Conservation (phyloP, 2,888 invertebrate species). For the Drosophila kanekoi region DNA sequence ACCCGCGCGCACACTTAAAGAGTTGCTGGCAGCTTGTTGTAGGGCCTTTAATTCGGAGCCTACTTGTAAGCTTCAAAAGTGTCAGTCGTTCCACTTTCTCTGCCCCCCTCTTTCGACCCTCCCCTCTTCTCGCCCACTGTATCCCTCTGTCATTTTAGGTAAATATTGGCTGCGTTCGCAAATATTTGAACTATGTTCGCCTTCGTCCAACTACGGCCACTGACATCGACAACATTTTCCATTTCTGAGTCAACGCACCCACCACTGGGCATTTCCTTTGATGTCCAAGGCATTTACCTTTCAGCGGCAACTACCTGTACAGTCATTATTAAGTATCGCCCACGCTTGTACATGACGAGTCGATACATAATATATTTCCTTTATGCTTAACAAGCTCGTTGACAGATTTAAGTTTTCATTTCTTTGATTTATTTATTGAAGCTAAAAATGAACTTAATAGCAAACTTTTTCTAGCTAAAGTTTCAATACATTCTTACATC, state of each 20-base stretch:
- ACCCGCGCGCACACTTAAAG: constrained; percentile 18
- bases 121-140: no score
- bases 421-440: no score
- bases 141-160: constrained; percentile 59
- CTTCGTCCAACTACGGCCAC: constrained; percentile 18
- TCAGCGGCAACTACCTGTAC: background rate
- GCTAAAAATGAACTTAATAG: no score
- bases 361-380: no score
- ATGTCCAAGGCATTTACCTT: constrained; percentile 11
- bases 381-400: no score
- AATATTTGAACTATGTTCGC: constrained; percentile 65
- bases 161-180: constrained; percentile 64
- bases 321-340: constrained; percentile 2
- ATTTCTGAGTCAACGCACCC: constrained; percentile 23
- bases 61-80: constrained; percentile 11
- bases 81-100: constrained; percentile 6
- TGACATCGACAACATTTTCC: constrained; percentile 30
- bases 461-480: no score
- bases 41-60: background rate
- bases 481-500: no score
- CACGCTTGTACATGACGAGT: background rate
- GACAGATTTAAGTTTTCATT: no score
- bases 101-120: background rate
- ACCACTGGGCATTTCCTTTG: constrained; percentile 20
- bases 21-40: constrained; percentile 5